These are phyloP conservation scores for Eulacestoma nigropectus DNA, from an alignment of 2,113 vertebrate genomes.

Conservation along the genomic window DNA sequence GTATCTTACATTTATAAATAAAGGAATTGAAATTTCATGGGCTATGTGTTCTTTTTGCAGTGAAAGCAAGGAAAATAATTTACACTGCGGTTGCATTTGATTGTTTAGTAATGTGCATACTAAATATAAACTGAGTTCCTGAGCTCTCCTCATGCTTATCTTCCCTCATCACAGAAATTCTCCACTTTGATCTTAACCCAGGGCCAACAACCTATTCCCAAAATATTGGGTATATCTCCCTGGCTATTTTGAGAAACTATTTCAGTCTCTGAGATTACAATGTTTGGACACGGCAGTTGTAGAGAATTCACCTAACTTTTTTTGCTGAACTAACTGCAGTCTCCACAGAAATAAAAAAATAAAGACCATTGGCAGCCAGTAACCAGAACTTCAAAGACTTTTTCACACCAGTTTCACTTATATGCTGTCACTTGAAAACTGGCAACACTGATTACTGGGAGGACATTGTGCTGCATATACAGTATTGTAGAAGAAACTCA, in stretches of 20 bases:
- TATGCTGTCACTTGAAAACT: background rate
- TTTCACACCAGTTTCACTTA: constrained; percentile 44
- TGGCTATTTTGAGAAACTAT: background rate
- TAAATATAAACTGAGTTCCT: background rate
- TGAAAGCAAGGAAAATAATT: background rate
- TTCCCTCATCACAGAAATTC: background rate
- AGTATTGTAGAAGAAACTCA: background rate
- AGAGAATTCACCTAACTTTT: constrained; percentile 51
- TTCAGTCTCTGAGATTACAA: background rate
- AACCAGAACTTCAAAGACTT: constrained; percentile 58
- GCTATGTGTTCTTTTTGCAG: background rate
- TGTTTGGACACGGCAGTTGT: background rate
- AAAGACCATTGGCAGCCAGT: constrained; percentile 55
- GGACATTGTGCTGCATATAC: background rate
- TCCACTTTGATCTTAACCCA: background rate
- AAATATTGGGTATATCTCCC: background rate
- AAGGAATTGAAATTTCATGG: background rate
- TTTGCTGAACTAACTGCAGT: constrained; percentile 49
- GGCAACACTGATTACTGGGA: background rate
- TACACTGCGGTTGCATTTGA: background rate
- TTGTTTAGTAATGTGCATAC: background rate
- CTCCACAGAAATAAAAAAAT: constrained; percentile 66
- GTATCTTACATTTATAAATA: background rate
- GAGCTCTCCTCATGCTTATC: accelerated
- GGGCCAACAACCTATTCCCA: background rate